Evolutionary conservation across 2,797 vertebrate genomes (phyloP).

Genomic region (Geotrypetes seraphini): DNA sequence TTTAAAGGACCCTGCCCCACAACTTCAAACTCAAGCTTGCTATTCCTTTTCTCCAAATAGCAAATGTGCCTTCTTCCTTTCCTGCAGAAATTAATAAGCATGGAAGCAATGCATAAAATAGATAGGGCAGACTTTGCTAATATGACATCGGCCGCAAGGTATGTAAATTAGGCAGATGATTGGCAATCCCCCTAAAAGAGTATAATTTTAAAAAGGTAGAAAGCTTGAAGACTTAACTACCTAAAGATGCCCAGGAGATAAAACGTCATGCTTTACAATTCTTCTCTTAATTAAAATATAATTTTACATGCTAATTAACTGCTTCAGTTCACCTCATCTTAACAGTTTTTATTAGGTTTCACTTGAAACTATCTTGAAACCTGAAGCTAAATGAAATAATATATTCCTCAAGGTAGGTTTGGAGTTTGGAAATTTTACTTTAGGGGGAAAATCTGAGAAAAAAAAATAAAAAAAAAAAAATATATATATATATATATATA

Average conservation of each 20-base stretch:
- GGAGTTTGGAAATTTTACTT: no score
- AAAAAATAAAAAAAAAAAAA: no score
- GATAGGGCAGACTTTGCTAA: background rate
- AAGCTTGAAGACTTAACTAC: background rate
- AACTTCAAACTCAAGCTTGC: no score
- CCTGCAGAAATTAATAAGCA: no score
- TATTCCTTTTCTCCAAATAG: no score
- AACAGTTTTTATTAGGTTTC: background rate
- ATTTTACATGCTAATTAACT: background rate
- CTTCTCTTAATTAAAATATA: background rate
- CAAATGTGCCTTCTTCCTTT: no score
- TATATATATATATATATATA: no score
- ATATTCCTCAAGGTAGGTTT: no score
- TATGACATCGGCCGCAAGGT: slow-evolving; percentile 1
- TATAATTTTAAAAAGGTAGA: background rate
- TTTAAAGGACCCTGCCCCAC: no score
- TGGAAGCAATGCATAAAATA: no score
- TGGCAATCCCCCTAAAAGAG: background rate
- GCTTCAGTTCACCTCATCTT: background rate
- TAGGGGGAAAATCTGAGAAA: no score
- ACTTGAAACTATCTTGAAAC: background rate
- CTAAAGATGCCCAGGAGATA: background rate
- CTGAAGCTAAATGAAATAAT: no score
- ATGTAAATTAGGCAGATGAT: background rate
- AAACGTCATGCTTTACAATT: background rate